phyloP scores from a whole-genome alignment of 2,888 invertebrate genomes.

The Lumbricus terrestris region DNA sequence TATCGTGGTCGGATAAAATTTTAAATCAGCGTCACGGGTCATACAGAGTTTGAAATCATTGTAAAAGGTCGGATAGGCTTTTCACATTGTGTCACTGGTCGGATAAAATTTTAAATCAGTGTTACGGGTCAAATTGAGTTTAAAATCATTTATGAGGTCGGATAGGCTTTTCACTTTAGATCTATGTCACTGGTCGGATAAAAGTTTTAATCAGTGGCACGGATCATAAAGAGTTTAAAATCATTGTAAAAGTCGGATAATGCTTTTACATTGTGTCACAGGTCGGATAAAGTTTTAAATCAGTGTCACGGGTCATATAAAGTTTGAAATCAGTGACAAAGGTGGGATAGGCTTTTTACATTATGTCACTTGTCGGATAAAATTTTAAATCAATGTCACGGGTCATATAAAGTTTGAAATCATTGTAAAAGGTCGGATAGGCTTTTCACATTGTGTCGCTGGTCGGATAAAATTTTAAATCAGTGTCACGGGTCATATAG shows the following conservation, averaged over 20 bases:
- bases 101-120: too few species aligned
- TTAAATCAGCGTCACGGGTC: not conserved
- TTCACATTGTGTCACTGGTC: not conserved
- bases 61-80: not conserved
- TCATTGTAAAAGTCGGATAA: not conserved
- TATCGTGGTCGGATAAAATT: not conserved
- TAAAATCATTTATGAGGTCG: not conserved
- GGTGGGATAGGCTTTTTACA: too few species aligned
- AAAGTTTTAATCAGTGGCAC: not conserved
- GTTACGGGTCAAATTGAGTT: not conserved
- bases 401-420: not conserved
- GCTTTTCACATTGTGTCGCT: not conserved
- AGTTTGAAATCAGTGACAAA: too few species aligned
- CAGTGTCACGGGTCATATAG: too few species aligned
- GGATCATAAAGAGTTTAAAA: not conserved
- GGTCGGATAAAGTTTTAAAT: too few species aligned
- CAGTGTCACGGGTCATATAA: not conserved
- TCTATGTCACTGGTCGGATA: not conserved
- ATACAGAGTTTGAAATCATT: not conserved
- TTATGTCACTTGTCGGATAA: too few species aligned
- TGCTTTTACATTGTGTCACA: not conserved
- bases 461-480: too few species aligned
- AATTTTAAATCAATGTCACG: not conserved
- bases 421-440: not conserved
- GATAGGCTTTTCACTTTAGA: not conserved